Base-by-base conservation (phyloP, 2,113 vertebrate species). In the Sisor rabdophorus region DNA sequence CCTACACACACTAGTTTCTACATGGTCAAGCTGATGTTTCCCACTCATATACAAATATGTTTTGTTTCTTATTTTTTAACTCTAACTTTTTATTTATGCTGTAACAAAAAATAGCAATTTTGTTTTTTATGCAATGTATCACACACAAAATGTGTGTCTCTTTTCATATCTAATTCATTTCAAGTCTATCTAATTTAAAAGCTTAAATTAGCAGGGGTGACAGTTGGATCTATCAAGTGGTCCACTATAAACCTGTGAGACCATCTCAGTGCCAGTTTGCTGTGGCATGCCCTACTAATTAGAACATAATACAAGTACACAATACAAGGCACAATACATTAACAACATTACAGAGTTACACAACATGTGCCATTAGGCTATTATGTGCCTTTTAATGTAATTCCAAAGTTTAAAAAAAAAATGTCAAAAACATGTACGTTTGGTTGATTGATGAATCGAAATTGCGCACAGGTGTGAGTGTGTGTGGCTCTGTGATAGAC, bases 51-150 rank as follows among this genome's bases (percentile, higher is more conserved):
- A 64, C 16, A 60, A 7, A 30, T 19, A 36, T 20, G 13, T 30
- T 60, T 61, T 60, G 1, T 44, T 44, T 32, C 19, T 9, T 61
- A 61, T 10, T 44, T 36, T 36, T 36, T 36, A 36, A 36, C 11
- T 40, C 32, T 40, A 20, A 19, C 36, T 40, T 64, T 19, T 36
- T 63, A 40, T 64, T 19, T 40, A 32, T 44, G 15, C n/a, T n/a
- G n/a, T n/a, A n/a, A n/a, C n/a, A n/a, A 36, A 7, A 36, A 36
- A 36, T 36, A 36, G 32, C 32, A 36, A 36, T 36, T 36, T 61
- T 61, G 28, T 32, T 61, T 10, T 65, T 65, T 40, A 44, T 64
- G n/a, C n/a, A n/a, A n/a, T n/a, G n/a, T n/a, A n/a, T n/a, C n/a
- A n/a, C n/a, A n/a, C n/a, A n/a, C n/a, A n/a, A n/a, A n/a, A n/a